A percentile compares a stretch with the other conserved stretches of the same genome.
phyloP scores from a whole-genome alignment of 2,888 invertebrate genomes.

The Tipula helvola region DNA sequence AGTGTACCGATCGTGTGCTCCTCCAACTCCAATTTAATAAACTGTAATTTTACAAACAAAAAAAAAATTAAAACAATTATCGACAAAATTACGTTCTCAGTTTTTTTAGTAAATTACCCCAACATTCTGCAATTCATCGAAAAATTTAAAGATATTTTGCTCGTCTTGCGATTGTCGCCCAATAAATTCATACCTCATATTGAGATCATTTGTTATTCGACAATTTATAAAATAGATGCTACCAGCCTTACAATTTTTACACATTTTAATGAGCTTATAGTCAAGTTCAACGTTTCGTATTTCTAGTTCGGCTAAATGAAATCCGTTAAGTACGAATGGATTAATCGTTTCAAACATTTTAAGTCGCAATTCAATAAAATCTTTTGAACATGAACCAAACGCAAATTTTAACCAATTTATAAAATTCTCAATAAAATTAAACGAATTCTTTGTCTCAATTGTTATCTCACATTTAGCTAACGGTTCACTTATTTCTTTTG shows the following conservation, averaged over 20 bases:
- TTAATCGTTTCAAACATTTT: not conserved
- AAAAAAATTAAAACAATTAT: not conserved
- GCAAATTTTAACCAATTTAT: not conserved
- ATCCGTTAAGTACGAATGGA: not conserved
- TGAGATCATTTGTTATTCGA: not conserved
- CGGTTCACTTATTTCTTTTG: not conserved
- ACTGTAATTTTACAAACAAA: not conserved
- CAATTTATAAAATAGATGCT: not conserved
- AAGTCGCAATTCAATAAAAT: not conserved
- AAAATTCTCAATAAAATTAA: not conserved
- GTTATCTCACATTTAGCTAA: not conserved
- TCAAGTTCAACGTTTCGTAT: not conserved
- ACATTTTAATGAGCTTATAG: not conserved
- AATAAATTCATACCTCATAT: not conserved
- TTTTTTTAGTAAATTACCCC: not conserved
- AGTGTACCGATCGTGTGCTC: not conserved
- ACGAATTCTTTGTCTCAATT: not conserved
- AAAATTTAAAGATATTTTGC: not conserved
- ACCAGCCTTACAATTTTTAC: not conserved
- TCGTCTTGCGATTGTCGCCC: not conserved
- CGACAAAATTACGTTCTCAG: not conserved
- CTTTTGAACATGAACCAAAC: not conserved
- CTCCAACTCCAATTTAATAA: not conserved
- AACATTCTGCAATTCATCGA: not conserved
- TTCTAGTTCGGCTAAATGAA: not conserved